Conservation (phyloP, 2,113 vertebrate species). For the Dissostichus mawsoni region DNA sequence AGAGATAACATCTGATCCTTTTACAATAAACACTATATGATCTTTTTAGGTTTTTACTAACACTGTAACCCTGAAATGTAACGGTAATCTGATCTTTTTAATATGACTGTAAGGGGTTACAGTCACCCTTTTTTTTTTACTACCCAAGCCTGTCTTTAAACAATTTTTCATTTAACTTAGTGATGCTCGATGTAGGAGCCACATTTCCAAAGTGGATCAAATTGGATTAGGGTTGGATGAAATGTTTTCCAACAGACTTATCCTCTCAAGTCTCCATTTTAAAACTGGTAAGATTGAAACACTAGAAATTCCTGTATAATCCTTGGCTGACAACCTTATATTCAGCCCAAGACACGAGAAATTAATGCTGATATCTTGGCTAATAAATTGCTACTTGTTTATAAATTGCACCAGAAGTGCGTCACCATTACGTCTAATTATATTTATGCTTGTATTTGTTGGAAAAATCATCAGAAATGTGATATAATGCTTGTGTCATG, state of each 20-base stretch:
- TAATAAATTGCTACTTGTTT: neutral
- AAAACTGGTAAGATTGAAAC: too few relatives aligned
- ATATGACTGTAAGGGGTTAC: too few relatives aligned
- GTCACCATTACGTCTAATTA: neutral
- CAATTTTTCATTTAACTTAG: neutral
- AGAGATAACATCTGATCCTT: too few relatives aligned
- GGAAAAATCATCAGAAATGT: neutral
- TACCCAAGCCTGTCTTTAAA: too few relatives aligned
- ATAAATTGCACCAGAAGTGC: neutral
- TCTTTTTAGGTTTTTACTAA: too few relatives aligned
- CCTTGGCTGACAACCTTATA: neutral
- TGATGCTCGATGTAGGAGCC: neutral
- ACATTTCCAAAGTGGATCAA: constrained; percentile 17
- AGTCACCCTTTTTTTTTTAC: too few relatives aligned
- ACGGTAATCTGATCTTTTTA: too few relatives aligned
- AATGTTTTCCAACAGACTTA: constrained; percentile 1
- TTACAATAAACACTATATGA: too few relatives aligned
- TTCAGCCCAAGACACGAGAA: neutral
- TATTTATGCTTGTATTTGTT: constrained; percentile 1
- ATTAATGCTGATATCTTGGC: neutral
- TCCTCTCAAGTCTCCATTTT: neutral
- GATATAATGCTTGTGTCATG: neutral
- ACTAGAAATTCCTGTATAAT: too few relatives aligned
- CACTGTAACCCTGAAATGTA: too few relatives aligned
- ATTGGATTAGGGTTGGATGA: constrained; percentile 1